Evolutionary conservation across 2,113 vertebrate genomes (phyloP).

Genomic region (Aramus guarauna): DNA sequence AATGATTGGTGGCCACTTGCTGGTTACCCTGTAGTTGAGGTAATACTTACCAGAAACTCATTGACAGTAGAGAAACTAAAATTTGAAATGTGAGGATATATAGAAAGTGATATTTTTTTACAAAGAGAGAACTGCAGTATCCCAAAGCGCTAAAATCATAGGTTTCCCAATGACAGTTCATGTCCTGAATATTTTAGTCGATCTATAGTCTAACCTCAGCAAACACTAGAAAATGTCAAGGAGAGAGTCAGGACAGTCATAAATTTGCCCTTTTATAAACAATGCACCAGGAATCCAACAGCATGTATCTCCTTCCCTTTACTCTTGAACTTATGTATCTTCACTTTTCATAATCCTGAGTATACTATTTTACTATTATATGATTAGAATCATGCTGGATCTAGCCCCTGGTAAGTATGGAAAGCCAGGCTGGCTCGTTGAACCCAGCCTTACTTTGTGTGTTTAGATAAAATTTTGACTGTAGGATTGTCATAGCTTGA

Average conservation of each 20-base stretch:
- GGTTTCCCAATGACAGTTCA: background rate
- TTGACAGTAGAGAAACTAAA: background rate
- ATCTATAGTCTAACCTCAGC: background rate
- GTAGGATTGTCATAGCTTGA: background rate
- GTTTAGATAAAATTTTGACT: background rate
- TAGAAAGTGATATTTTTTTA: background rate
- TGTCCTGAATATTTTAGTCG: background rate
- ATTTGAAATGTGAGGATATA: background rate
- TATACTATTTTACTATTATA: background rate
- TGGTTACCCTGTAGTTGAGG: background rate
- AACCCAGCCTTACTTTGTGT: background rate
- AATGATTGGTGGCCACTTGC: background rate
- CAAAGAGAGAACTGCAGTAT: background rate
- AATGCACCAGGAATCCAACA: background rate
- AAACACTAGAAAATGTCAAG: background rate
- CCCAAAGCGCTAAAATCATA: background rate
- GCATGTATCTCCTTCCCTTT: fast-evolving
- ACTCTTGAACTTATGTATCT: background rate
- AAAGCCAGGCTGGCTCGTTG: background rate
- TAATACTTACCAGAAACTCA: background rate
- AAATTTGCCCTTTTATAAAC: background rate
- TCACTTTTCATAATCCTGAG: background rate
- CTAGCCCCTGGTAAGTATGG: background rate
- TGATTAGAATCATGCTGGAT: background rate
- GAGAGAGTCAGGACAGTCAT: background rate